phyloP scores from a whole-genome alignment of 2,888 invertebrate genomes.

The Diaprepes abbreviatus region DNA sequence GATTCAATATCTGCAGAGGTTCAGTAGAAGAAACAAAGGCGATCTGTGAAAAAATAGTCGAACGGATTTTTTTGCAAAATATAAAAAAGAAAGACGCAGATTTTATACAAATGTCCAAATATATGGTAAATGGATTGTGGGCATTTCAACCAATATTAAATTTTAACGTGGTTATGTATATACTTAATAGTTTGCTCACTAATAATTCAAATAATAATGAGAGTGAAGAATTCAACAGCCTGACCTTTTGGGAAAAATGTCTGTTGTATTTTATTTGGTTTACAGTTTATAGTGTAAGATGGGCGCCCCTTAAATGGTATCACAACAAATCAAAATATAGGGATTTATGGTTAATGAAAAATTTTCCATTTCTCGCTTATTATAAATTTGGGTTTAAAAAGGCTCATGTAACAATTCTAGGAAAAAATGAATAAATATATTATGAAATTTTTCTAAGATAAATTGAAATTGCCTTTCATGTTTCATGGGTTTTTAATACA shows the following conservation, averaged over 20 bases:
- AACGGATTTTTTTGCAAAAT: conserved; percentile 75
- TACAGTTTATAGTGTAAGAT: conserved; percentile 31
- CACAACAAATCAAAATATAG: conserved; percentile 65
- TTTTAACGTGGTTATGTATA: conserved; percentile 29
- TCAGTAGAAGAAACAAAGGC: conserved; percentile 75
- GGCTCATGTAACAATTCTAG: conserved; percentile 68
- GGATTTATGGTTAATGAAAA: conserved; percentile 74
- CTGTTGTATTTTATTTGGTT: conserved; percentile 14
- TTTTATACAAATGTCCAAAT: conserved; percentile 76
- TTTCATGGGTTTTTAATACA: too few species aligned
- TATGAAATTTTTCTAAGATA: too few species aligned
- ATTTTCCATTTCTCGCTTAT: conserved; percentile 79
- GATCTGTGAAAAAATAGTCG: conserved; percentile 73
- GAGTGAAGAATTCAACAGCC: conserved; percentile 18
- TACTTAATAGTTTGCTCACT: conserved; percentile 12
- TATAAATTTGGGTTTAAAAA: conserved; percentile 74
- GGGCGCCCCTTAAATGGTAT: conserved; percentile 62
- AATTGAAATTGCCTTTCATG: too few species aligned
- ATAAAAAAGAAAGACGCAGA: conserved; percentile 73
- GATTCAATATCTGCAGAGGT: conserved; percentile 80
- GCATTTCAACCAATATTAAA: conserved; percentile 34
- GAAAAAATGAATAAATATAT: conserved; percentile 20
- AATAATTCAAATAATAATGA: conserved; percentile 24
- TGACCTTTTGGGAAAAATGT: conserved; percentile 32
- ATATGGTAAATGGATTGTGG: conserved; percentile 76